Conservation (phyloP, 2,113 vertebrate species). For the Platysternon megacephalum region DNA sequence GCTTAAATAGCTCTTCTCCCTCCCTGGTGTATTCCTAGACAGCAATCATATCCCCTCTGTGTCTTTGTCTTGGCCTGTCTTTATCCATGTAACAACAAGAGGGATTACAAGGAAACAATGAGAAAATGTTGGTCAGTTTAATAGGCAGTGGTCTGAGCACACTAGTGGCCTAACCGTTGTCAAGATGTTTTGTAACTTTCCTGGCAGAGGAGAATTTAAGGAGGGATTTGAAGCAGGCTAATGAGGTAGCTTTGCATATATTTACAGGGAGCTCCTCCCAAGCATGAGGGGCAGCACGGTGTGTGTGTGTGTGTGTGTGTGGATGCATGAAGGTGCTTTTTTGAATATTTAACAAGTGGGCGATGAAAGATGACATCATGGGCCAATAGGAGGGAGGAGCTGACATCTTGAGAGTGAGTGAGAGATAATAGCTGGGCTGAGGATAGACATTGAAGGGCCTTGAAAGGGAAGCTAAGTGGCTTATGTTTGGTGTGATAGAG, state of each 20-base stretch:
- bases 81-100: background rate
- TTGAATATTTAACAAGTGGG: background rate
- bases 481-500: background rate
- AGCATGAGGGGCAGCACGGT: background rate
- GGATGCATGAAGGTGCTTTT: background rate
- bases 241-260: background rate
- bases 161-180: background rate
- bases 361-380: background rate
- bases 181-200: background rate
- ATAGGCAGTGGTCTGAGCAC: background rate
- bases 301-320: too few species aligned
- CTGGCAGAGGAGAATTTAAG: background rate
- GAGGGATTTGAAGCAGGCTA: background rate
- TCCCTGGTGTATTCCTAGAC: background rate
- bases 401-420: background rate
- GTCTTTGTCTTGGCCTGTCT: background rate
- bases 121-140: background rate
- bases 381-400: background rate
- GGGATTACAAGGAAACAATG: background rate
- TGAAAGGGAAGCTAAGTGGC: too few species aligned
- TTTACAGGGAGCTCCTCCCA: background rate
- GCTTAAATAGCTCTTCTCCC: background rate
- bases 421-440: background rate
- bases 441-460: background rate
- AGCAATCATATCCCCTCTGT: background rate